Base-by-base conservation (phyloP, 2,888 invertebrate species). In the Zeuzera pyrina region DNA sequence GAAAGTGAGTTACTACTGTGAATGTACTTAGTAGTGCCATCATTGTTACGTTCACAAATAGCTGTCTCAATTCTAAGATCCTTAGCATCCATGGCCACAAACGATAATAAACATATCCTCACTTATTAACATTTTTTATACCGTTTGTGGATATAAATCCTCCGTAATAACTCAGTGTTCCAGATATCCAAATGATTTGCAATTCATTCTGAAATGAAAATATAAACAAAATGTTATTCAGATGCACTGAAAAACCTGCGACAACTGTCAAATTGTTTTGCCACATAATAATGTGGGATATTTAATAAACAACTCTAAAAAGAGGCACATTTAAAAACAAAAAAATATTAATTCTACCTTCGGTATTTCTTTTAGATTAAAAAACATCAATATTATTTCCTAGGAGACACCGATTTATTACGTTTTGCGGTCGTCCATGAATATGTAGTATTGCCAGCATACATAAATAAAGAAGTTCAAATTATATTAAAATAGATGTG, bases 321-420 rank as follows among this genome's bases (percentile, higher is more conserved):
- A 31, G 32, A 38, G 22, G 6, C 21, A 31, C 31, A 38, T 33
- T 28, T 25, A 34, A 39, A 38, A 30, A 26, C 29, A 39, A 48
- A 47, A 45, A 62, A 68, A 66, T 67, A 58, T 51, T 45, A 43
- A 27, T 35, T 14, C 13, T 14, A 54, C 54, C 57, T 57, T 30
- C 31, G 36, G 35, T 38, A 43, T 40, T 42, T 37, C 48, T 47
- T 49, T 41, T 45, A 51, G 42, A 53, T 40, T 45, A 38, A 35
- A 54, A 62, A 66, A 72, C 58, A 79, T 81, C 79, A 67, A 79
- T 81, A 77, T 41, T 70, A 81, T 81, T 76, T 77, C 79, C 79
- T 71, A 69, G 79, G 79, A 73, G 73, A 81, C 77, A 78, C 68
- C 73, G 78, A 78, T 78, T 68, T 76, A 79, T 62, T 74, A 71